Conservation (phyloP, 2,797 vertebrate genomes). For the Ctenochaetus hawaiiensis region DNA sequence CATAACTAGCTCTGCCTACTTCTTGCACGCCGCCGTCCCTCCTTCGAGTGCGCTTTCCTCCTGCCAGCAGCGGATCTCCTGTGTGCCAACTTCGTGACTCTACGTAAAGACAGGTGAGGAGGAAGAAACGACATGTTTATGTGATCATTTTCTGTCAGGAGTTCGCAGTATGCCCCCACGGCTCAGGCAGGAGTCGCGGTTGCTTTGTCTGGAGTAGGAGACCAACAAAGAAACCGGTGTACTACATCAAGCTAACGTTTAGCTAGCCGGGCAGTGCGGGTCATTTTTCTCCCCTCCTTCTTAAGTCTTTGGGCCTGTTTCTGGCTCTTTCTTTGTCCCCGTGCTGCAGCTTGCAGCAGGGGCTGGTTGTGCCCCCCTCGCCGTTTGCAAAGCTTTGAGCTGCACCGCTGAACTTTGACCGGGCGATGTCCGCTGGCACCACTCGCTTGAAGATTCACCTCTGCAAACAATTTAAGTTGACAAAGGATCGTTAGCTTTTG, state of each 20-base stretch:
- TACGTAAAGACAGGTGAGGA: constrained; percentile 61
- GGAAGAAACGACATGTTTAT: rapidly evolving
- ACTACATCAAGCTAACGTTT: constrained; percentile 54
- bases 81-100: constrained; percentile 8
- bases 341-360: neutral
- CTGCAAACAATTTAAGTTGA: neutral
- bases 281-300: constrained; percentile 32
- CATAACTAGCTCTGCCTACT: constrained; percentile 6
- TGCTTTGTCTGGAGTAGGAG: neutral
- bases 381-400: neutral
- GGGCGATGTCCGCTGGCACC: neutral
- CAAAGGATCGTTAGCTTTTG: neutral
- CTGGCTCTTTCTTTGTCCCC: constrained; percentile 60
- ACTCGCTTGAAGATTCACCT: neutral
- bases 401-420: constrained; percentile 31
- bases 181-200: rapidly evolving
- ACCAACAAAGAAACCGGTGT: constrained; percentile 11
- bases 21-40: constrained; percentile 6
- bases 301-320: constrained; percentile 49
- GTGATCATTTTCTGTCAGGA: rapidly evolving
- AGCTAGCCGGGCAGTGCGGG: constrained; percentile 45
- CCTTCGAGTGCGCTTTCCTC: neutral
- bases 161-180: rapidly evolving
- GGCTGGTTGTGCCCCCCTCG: neutral
- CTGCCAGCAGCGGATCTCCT: constrained; percentile 16